A percentile compares a stretch with the other conserved stretches of the same genome.
Conservation (phyloP, 2,888 invertebrate genomes). For the Lasioglossum malachurum region DNA sequence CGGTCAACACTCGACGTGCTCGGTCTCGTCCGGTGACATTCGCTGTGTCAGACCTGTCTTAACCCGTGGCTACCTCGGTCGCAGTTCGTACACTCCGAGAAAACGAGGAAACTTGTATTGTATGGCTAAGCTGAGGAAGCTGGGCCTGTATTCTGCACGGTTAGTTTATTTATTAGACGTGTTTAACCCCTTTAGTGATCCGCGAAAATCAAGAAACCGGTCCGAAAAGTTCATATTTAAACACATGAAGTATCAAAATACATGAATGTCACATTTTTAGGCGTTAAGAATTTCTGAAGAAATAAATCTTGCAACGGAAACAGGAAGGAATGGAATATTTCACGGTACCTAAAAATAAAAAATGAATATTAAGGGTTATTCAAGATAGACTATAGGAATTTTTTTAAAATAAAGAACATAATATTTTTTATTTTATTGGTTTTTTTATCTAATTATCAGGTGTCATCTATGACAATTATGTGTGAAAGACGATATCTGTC, state of each 20-base stretch:
- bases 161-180: background rate
- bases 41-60: background rate
- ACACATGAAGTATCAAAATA: no score
- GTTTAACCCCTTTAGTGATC: background rate
- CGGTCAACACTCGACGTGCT: background rate
- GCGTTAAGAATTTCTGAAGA: background rate
- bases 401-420: no score
- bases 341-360: background rate
- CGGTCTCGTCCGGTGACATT: background rate
- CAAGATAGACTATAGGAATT: no score
- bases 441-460: no score
- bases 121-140: background rate
- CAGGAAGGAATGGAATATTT: no score
- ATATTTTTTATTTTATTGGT: no score
- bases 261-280: no score
- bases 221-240: background rate
- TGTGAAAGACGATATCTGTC: no score
- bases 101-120: background rate
- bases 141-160: background rate
- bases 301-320: background rate
- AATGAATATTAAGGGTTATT: background rate
- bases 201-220: background rate
- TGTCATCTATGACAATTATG: no score
- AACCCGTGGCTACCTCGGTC: background rate
- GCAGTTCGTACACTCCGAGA: background rate